Evolutionary conservation across 1,140 invertebrate species (phyloP).

Genomic region (Drosophila kikkawai): DNA sequence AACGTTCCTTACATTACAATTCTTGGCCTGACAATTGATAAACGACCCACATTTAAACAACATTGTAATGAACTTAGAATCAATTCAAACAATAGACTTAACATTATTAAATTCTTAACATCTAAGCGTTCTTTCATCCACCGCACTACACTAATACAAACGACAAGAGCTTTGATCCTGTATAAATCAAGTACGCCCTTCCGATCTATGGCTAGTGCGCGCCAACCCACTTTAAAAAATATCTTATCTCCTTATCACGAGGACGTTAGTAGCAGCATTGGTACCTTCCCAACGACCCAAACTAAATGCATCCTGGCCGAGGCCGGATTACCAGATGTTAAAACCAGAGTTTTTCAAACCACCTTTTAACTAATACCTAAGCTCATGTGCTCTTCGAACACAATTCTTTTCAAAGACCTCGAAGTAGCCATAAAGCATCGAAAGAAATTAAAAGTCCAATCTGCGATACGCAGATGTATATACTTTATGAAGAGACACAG

Average conservation of each 20-base stretch:
- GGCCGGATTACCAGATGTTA: conserved; percentile 14
- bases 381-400: too few species aligned
- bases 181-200: conserved; percentile 13
- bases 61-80: conserved; percentile 19
- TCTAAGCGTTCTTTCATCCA: neutral
- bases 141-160: conserved; percentile 9
- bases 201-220: conserved; percentile 24
- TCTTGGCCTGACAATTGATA: conserved; percentile 19
- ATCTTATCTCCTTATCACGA: conserved; percentile 17
- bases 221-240: neutral
- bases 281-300: conserved; percentile 11
- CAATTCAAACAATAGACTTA: conserved; percentile 20
- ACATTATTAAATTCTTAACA: conserved; percentile 29
- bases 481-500: neutral
- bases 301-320: conserved; percentile 15
- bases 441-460: conserved; percentile 2
- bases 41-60: conserved; percentile 28
- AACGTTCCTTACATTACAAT: conserved; percentile 3
- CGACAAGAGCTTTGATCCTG: conserved; percentile 2
- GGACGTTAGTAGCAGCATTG: conserved; percentile 13
- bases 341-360: conserved; percentile 12
- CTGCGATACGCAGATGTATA: conserved; percentile 6
- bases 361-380: neutral
- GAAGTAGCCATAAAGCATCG: conserved; percentile 2
- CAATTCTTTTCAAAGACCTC: neutral